These are phyloP conservation scores for Drosophila pseudoananassae DNA, from an alignment of 1,140 invertebrate genomes.

Conservation along the genomic window DNA sequence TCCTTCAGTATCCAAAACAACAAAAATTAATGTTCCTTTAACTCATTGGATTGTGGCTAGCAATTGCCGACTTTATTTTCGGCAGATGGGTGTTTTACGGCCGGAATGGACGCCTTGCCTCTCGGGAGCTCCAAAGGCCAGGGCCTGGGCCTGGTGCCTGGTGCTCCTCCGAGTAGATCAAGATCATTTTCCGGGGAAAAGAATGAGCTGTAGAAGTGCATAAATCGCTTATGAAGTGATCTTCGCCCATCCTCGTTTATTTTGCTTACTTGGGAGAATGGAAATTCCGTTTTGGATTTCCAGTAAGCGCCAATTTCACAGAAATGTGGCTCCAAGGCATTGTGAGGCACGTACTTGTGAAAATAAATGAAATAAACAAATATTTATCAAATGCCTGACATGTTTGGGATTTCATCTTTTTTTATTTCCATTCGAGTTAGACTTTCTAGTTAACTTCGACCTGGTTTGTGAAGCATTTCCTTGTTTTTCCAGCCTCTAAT, in stretches of 20 bases:
- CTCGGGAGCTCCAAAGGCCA: slow-evolving; percentile 47
- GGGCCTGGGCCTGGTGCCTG: slow-evolving; percentile 1
- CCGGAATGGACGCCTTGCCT: no score
- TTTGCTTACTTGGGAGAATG: slow-evolving; percentile 5
- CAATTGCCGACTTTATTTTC: slow-evolving; percentile 53
- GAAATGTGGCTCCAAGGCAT: slow-evolving; percentile 8
- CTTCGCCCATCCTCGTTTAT: neutral
- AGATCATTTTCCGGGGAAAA: slow-evolving; percentile 44
- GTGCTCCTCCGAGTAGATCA: slow-evolving; percentile 41
- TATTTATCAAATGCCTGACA: slow-evolving; percentile 20
- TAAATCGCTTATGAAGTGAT: slow-evolving; percentile 2
- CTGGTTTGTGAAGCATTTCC: slow-evolving; percentile 3
- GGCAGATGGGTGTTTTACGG: slow-evolving; percentile 47
- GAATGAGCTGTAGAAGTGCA: neutral
- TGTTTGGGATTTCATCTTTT: neutral
- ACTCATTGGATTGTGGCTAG: slow-evolving; percentile 39
- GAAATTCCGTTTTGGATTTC: slow-evolving; percentile 8
- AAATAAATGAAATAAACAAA: slow-evolving; percentile 24
- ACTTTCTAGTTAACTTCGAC: slow-evolving; percentile 16
- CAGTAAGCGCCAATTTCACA: slow-evolving; percentile 24
- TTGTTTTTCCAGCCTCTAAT: slow-evolving; percentile 38
- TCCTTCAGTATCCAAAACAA: slow-evolving; percentile 31
- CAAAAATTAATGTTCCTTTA: slow-evolving; percentile 36
- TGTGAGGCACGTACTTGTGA: slow-evolving; percentile 24
- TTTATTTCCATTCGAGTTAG: neutral